A percentile compares a stretch with the other conserved stretches of the same genome.
Conservation (phyloP, 2,888 invertebrate species). For the Ephialtes manifestator region DNA sequence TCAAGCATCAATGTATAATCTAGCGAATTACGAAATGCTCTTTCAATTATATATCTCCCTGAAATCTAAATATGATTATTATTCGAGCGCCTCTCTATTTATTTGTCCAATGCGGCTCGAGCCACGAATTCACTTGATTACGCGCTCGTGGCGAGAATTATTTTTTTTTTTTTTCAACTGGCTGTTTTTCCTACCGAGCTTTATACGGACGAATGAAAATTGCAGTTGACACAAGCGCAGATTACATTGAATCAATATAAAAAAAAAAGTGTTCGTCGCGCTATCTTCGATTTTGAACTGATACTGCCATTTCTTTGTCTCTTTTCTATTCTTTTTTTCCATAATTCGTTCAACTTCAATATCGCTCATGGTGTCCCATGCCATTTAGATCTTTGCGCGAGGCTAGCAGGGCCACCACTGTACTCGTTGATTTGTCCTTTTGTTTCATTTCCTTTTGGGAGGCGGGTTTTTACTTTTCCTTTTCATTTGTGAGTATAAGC, state of each 20-base stretch:
- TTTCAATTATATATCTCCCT: slow-evolving; percentile 17
- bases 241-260: slow-evolving; percentile 68
- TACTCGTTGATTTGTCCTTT: slow-evolving; percentile 25
- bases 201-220: slow-evolving; percentile 67
- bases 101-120: slow-evolving; percentile 50
- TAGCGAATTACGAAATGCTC: slow-evolving; percentile 22
- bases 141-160: slow-evolving; percentile 7
- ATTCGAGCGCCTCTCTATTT: slow-evolving; percentile 26
- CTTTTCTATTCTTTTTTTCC: slow-evolving; percentile 22
- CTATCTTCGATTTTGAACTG: slow-evolving; percentile 74
- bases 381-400: slow-evolving; percentile 51
- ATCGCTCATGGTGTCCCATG: slow-evolving; percentile 48
- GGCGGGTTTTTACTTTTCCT: slow-evolving; percentile 31
- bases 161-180: slow-evolving; percentile 24
- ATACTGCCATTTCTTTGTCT: slow-evolving; percentile 67
- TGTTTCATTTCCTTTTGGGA: slow-evolving; percentile 20
- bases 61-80: slow-evolving; percentile 23
- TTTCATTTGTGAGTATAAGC: slow-evolving; percentile 74
- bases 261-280: slow-evolving; percentile 69
- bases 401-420: slow-evolving; percentile 24
- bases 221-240: slow-evolving; percentile 37
- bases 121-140: slow-evolving; percentile 30
- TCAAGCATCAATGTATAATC: slow-evolving; percentile 9
- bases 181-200: slow-evolving; percentile 60
- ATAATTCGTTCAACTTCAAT: slow-evolving; percentile 41